Evolutionary conservation across 2,888 invertebrate genomes (phyloP), one percentile per base, ranked within the genome.

Genomic region (Thalpophila matura): DNA sequence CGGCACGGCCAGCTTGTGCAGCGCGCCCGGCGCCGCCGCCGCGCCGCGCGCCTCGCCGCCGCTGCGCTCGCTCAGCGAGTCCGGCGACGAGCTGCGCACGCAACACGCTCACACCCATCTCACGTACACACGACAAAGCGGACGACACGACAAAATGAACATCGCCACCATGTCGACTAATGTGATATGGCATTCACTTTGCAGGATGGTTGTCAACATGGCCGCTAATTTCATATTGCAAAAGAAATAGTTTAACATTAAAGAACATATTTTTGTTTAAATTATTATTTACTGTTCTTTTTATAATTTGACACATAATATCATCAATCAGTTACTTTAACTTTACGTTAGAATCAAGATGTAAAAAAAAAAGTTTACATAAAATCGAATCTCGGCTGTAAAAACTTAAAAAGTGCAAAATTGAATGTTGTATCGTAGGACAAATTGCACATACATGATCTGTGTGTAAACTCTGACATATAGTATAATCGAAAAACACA

Each of bases 1-100:
- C 7, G 99, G 99, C 60, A 99, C 98, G 10, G 99, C 97, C 75
- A 99, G 96, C 92, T 99, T 99, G 91, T 99, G 99, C 27, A 99
- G 95, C 24, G 98, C 97, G 29, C 97, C 96, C 0, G 99, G 98
- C 37, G 98, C 97, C 40, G 98, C 97, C 70, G 96, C 96, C 35
- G 96, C 94, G 5, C 96, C 95, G n/a, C 97, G 96, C 37, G 96
- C 95, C 84, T 97, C 98, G 81, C 97, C 97, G 76, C 98, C 98
- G 83, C 96, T 96, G 77, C 98, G 96, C 94, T 98, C 98, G 87
- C 97, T 97, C 82, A 98, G 95, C 89, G 98, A 98, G 90, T 99
- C 98, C 58, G 98, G 98, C 20, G 98, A 98, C 27, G 98, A 98
- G 87, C 98, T 98, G 91, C 45, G 40, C 33, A 58, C 68, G 27